Evolutionary conservation across 2,113 vertebrate genomes (phyloP).

Genomic region (Loxodonta africana): DNA sequence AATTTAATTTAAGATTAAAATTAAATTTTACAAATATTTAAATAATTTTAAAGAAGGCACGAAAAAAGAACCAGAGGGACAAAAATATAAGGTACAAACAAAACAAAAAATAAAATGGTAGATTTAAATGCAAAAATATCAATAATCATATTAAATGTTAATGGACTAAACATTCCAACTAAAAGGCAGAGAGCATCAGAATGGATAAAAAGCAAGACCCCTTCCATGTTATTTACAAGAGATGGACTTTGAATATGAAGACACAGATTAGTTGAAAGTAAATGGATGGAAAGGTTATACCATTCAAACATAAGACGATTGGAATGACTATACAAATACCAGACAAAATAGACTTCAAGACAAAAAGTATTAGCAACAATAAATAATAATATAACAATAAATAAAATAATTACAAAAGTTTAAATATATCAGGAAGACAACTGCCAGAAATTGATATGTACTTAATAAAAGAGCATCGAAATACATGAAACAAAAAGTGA

Average conservation of each 20-base stretch:
- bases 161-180: no score
- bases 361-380: no score
- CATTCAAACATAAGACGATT: not conserved
- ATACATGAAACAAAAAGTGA: no score
- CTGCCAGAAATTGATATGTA: not conserved
- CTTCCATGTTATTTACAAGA: not conserved
- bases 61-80: not conserved
- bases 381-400: no score
- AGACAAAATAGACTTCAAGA: not conserved
- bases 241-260: not conserved
- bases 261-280: not conserved
- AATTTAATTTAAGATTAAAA: not conserved
- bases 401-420: not conserved
- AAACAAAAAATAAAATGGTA: not conserved
- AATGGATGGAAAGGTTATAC: not conserved
- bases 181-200: no score
- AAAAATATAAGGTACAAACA: not conserved
- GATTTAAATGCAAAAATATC: not conserved
- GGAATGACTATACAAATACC: not conserved
- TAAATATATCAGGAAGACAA: not conserved
- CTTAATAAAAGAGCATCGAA: not conserved
- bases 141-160: not conserved
- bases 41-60: not conserved
- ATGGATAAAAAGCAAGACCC: not conserved
- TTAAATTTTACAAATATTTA: not conserved